Conservation (phyloP, 2,888 invertebrate genomes). For the Hylaea fasciaria region DNA sequence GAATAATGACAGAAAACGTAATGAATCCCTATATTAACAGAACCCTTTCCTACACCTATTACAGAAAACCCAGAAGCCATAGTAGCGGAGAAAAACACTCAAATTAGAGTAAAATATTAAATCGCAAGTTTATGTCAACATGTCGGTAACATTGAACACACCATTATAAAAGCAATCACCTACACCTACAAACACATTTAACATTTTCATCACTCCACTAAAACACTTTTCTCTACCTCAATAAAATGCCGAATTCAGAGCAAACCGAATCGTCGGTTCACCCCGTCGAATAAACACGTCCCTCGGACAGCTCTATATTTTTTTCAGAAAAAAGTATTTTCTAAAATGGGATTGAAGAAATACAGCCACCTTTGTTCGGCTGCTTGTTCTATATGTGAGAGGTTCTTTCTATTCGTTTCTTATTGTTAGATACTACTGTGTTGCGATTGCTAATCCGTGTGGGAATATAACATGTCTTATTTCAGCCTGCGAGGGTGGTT, state of each 20-base stretch:
- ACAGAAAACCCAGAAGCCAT: too few species aligned
- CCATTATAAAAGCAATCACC: too few species aligned
- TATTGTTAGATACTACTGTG: background rate
- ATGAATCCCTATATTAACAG: too few species aligned
- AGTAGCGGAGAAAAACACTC: too few species aligned
- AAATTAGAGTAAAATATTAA: too few species aligned
- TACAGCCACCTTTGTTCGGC: slow-evolving; percentile 25
- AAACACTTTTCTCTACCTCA: too few species aligned
- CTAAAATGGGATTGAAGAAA: slow-evolving; percentile 25
- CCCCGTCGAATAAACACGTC: background rate
- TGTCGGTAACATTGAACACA: too few species aligned
- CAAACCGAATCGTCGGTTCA: slow-evolving; percentile 11
- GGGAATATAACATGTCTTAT: slow-evolving; percentile 10
- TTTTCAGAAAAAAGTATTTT: slow-evolving; percentile 19
- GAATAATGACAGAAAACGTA: too few species aligned
- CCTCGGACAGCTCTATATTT: slow-evolving; percentile 16
- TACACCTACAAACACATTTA: too few species aligned
- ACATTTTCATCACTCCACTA: too few species aligned
- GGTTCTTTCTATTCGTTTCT: slow-evolving; percentile 11
- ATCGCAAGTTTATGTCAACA: too few species aligned
- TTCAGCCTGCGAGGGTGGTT: background rate
- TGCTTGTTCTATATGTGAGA: slow-evolving; percentile 13
- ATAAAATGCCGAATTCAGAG: background rate
- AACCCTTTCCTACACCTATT: too few species aligned
- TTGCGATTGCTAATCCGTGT: slow-evolving; percentile 18